Evolutionary conservation across 2,113 vertebrate species (phyloP).

Genomic region (Platichthys flesus): DNA sequence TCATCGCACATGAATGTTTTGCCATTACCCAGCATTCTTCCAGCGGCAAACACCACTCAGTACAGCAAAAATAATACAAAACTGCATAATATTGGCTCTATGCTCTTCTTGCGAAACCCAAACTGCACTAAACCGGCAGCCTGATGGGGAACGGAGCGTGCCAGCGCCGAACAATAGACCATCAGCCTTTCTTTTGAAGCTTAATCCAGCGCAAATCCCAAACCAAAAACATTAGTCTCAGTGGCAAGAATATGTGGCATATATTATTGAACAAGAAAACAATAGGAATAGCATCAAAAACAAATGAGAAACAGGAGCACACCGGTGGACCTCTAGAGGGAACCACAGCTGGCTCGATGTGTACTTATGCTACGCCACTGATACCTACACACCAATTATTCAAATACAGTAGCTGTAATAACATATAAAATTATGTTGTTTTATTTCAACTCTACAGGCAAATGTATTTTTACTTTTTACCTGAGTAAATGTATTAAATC

Average conservation of each 20-base stretch:
- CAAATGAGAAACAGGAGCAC: constrained; percentile 52
- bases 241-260: constrained; percentile 74
- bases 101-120: constrained; percentile 51
- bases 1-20: constrained; percentile 15
- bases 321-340: constrained; percentile 44
- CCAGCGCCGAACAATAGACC: constrained; percentile 70
- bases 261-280: constrained; percentile 78
- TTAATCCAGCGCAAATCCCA: constrained; percentile 79
- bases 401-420: constrained; percentile 17
- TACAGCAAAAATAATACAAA: constrained; percentile 29
- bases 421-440: constrained; percentile 4
- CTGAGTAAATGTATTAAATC: not conserved
- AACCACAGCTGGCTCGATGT: constrained; percentile 52
- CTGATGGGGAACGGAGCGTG: constrained; percentile 55
- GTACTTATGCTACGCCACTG: constrained; percentile 35
- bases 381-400: constrained; percentile 29
- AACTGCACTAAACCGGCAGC: constrained; percentile 61
- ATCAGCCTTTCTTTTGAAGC: constrained; percentile 76
- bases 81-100: constrained; percentile 52
- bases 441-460: not conserved
- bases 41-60: constrained; percentile 8
- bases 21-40: constrained; percentile 9
- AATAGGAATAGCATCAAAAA: constrained; percentile 72
- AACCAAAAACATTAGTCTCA: constrained; percentile 72
- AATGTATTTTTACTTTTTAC: not conserved